A percentile compares a stretch with the other conserved stretches of the same genome.
These are phyloP conservation scores for Phylloscopus trochilus DNA, from an alignment of 2,113 vertebrate species.

Conservation along the genomic window DNA sequence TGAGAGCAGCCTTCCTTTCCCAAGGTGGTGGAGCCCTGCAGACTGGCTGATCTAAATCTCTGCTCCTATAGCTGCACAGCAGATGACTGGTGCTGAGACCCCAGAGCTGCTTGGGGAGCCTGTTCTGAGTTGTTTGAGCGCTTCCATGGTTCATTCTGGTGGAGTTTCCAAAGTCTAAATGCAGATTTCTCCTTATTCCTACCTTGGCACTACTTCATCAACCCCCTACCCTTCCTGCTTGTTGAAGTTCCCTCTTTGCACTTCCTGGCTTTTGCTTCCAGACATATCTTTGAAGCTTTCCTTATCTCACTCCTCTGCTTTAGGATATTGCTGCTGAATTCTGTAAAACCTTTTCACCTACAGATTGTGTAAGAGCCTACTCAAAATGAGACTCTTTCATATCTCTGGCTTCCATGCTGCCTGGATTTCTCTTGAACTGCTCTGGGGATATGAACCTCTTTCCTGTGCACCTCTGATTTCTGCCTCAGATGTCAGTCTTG, in stretches of 20 bases:
- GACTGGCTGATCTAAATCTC: neutral
- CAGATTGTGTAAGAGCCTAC: neutral
- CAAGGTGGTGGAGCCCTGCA: neutral
- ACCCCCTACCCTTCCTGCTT: neutral
- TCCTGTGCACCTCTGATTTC: neutral
- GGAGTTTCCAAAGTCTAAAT: neutral
- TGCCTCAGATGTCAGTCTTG: neutral
- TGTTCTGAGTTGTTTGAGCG: neutral
- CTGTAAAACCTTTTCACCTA: neutral
- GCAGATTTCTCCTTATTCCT: neutral
- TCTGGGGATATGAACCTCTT: neutral
- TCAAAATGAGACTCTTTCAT: neutral
- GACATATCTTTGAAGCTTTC: neutral
- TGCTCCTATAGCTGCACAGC: neutral
- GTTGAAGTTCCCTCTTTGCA: neutral
- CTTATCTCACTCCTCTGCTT: neutral
- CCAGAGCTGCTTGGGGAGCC: neutral
- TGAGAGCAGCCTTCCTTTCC: neutral
- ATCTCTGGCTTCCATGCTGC: neutral
- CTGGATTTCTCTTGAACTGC: neutral
- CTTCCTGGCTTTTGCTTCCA: neutral
- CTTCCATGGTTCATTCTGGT: neutral
- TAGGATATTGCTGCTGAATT: neutral
- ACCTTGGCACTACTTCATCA: neutral
- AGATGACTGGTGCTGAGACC: neutral